Evolutionary conservation across 92 coral and sea anemone genomes (phyloP).

Genomic region (Metridium senile): DNA sequence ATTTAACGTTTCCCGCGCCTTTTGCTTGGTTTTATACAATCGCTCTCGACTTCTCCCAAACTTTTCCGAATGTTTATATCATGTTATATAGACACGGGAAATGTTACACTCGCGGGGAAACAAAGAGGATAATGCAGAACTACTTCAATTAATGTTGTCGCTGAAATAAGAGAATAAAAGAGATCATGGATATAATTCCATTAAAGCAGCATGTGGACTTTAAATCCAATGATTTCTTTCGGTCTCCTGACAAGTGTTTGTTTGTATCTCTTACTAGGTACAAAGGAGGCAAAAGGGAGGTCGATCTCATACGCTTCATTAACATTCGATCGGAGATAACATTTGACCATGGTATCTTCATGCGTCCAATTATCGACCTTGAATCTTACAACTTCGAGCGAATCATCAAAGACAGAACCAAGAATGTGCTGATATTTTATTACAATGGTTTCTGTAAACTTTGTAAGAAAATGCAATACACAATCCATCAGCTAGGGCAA

Average conservation of each 20-base stretch:
- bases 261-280: slow-evolving; percentile 50
- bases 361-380: slow-evolving; percentile 81
- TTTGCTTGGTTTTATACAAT: too few species aligned
- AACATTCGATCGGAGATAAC: slow-evolving; percentile 59
- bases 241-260: background rate
- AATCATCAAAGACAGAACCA: slow-evolving; percentile 77
- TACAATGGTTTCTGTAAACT: slow-evolving; percentile 88
- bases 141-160: too few species aligned
- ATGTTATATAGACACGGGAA: too few species aligned
- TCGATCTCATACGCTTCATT: slow-evolving; percentile 78
- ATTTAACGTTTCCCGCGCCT: too few species aligned
- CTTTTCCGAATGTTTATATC: too few species aligned
- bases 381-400: slow-evolving; percentile 88
- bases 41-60: too few species aligned
- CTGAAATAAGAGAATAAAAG: too few species aligned
- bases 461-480: slow-evolving; percentile 66
- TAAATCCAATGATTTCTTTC: too few species aligned
- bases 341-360: slow-evolving; percentile 66
- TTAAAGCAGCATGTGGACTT: too few species aligned
- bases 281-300: slow-evolving; percentile 64
- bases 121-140: too few species aligned
- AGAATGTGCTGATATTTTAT: slow-evolving; percentile 74
- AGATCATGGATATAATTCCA: too few species aligned
- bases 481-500: slow-evolving; percentile 61
- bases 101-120: too few species aligned